These are phyloP conservation scores for Drosophila kurseongensis DNA, from an alignment of 1,140 invertebrate species.

Conservation along the genomic window DNA sequence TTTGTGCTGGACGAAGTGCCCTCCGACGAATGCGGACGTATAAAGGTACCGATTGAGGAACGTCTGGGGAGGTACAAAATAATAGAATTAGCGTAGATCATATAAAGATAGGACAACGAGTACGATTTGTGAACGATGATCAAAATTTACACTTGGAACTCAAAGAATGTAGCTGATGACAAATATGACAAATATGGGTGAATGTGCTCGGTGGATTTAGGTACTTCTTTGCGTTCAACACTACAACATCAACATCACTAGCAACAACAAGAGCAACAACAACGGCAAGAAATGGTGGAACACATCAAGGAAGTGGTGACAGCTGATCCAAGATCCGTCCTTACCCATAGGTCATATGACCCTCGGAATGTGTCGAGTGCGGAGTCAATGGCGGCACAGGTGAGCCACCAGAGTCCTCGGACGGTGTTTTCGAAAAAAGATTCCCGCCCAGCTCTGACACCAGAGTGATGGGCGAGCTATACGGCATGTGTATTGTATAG, in stretches of 20 bases:
- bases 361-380: constrained; percentile 84
- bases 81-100: neutral
- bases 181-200: constrained; percentile 5
- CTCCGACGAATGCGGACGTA: constrained; percentile 88
- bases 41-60: constrained; percentile 84
- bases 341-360: constrained; percentile 84
- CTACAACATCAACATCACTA: constrained; percentile 49
- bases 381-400: constrained; percentile 85
- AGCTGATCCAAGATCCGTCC: constrained; percentile 52
- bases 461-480: constrained; percentile 94
- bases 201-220: constrained; percentile 22
- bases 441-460: constrained; percentile 94
- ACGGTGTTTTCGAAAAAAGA: constrained; percentile 94
- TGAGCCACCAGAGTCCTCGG: constrained; percentile 90
- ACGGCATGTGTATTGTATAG: constrained; percentile 19
- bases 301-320: constrained; percentile 19
- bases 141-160: constrained; percentile 44
- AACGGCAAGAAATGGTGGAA: constrained; percentile 37
- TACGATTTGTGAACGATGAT: constrained; percentile 21
- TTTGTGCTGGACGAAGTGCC: constrained; percentile 88
- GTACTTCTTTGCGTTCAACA: constrained; percentile 30
- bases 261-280: constrained; percentile 45
- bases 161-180: constrained; percentile 31
- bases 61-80: constrained; percentile 57
- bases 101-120: neutral